Evolutionary conservation across 2,888 invertebrate genomes (phyloP), one percentile per base, ranked within the genome.

Genomic region (Zaprionus obscuricornis): DNA sequence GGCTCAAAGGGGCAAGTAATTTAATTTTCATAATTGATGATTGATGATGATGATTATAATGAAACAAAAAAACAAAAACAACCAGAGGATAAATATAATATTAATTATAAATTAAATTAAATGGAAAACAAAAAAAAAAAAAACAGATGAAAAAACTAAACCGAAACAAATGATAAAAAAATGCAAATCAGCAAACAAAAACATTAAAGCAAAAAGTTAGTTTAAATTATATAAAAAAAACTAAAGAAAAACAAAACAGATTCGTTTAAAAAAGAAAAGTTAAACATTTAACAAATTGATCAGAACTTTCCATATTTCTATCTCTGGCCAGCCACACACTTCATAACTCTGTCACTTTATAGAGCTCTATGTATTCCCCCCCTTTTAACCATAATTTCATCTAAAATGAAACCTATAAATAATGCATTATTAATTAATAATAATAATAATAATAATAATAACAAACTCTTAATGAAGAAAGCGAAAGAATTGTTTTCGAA

Each of bases 51-150:
- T 40, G 45, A 46, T 26, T 22, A 45, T 49, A 50, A 56, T 46
- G 40, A 43, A 26, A 13, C 31, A 27, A 69, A 33, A 57, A 49
- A 63, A 59, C 39, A 58, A 40, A 33, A 26, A 34, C 14, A 55
- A 55, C 42, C 40, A 63, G 59, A 66, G 59, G 34, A 74, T 62
- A 60, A 68, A 62, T 16, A 85, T 86, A 87, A 88, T 77, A 87
- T 82, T 79, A 81, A 86, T 81, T 87, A 82, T 74, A 86, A 86
- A 83, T 82, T 70, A 74, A 81, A 74, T 47, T 51, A 64, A 62
- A 51, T 43, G 39, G 11, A 49, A 26, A 47, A 46, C 43, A 46
- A 50, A 55, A 1, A 36, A 45, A 31, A 39, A 17, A 26, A 46
- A 50, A 62, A 50, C n/a, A n/a, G n/a, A n/a, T n/a, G n/a, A n/a